Base-by-base conservation (phyloP, 2,113 vertebrate genomes). In the Thunnus maccoyii region DNA sequence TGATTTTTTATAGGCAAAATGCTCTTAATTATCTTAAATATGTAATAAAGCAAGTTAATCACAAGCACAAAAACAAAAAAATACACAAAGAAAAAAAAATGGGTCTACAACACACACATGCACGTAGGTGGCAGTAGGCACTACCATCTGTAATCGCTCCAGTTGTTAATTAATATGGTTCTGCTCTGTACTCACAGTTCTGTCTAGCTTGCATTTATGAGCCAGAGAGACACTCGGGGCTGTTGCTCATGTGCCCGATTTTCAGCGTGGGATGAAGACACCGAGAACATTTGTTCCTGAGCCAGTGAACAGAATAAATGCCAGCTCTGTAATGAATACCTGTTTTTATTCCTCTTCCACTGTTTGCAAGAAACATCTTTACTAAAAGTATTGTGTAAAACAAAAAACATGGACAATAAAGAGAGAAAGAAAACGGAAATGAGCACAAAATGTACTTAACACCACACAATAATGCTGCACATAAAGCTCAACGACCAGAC, bases 271-370 rank as follows among this genome's bases (percentile, higher is more conserved):
- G 51, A 50, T 65, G 18, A 50, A 57, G 32, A 81, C 30, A 17
- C 14, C 0, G 11, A 54, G 51, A 65, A 44, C 51, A 52, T 64
- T 76, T 57, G 65, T 76, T 36, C 52, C 20, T 8, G 67, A 64
- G 41, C 61, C 77, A 36, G 14, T 20, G 68, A 73, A 52, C 68
- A 69, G 63, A 56, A 69, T 44, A 18, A 3, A 51, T 22, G 10
- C 16, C 70, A 30, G 25, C 56, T 57, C 70, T 46, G 56, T 57
- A 74, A 78, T 57, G 76, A 70, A 79, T 16, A 74, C 63, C 75
- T 30, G 56, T 17, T 60, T 41, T 47, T 62, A 17, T 62, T 56
- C 22, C 17, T 22, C 36, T 17, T 20, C 1, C 54, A 3, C 22
- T 15, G 51, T 75, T 52, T 72, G 41, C 60, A 32, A 4, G 15